Conservation (phyloP, 2,888 invertebrate species). For the Ischnus inquisitorius region DNA sequence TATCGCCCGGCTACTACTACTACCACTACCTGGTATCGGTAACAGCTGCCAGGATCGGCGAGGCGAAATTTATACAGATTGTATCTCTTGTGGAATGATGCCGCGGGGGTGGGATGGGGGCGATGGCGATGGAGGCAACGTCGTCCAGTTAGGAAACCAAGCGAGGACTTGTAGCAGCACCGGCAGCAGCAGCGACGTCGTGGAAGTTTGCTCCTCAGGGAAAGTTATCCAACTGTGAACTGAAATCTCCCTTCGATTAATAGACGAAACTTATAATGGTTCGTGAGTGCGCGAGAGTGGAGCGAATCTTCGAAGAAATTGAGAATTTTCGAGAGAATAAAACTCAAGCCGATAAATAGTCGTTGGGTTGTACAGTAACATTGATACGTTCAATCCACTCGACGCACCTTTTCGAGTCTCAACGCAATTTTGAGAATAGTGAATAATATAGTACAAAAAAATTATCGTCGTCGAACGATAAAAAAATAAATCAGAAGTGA, state of each 20-base stretch:
- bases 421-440: no score
- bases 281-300: slow-evolving; percentile 5
- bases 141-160: slow-evolving; percentile 22
- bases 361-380: not conserved
- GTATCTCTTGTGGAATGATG: slow-evolving; percentile 45
- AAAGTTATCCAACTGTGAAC: slow-evolving; percentile 30
- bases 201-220: slow-evolving; percentile 17
- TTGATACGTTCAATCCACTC: not conserved
- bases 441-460: no score
- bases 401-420: no score
- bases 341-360: not conserved
- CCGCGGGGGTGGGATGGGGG: not conserved
- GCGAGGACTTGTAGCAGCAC: not conserved
- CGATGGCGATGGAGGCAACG: not conserved
- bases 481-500: not conserved
- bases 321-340: not conserved
- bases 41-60: slow-evolving; percentile 45
- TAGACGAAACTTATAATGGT: slow-evolving; percentile 33
- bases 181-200: slow-evolving; percentile 11
- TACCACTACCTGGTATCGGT: slow-evolving; percentile 27
- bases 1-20: not conserved
- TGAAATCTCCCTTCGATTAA: slow-evolving; percentile 36
- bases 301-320: slow-evolving; percentile 5
- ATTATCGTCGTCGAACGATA: not conserved
- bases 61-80: slow-evolving; percentile 53